Evolutionary conservation across 2,113 vertebrate genomes (phyloP), one percentile per base, ranked within the genome.

Genomic region (Columba livia): DNA sequence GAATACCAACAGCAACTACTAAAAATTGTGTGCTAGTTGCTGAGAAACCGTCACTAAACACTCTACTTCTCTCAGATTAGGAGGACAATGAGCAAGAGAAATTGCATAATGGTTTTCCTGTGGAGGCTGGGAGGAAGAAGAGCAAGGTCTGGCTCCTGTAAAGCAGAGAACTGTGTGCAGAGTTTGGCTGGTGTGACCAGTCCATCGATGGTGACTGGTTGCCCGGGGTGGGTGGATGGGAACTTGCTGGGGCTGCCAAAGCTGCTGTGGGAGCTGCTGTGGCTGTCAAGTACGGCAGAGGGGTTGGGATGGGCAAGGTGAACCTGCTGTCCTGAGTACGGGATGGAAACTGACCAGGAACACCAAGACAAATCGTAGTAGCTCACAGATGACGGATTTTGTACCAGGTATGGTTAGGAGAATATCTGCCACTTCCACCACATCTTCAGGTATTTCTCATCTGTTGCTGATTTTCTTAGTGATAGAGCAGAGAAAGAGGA

Each of bases 171-270:
- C 4, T 9, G 18, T 2, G 28, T n/a, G 54, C 2, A 56, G 36
- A 31, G 8, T 32, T 58, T 53, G 23, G 6, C 23, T 58, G 6
- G 5, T 44, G 50, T 64, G 23, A 47, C 14, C 14, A 6, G 17
- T 15, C 58, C 0, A 0, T 36, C 0, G 1, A 5, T 17, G 26
- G 40, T 53, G 42, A 6, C 23, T 65, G 26, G 5, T n/a, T 56
- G 20, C 20, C 40, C 11, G 32, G 14, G 7, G 6, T 42, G 34
- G 15, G 21, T 57, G 26, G 8, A 1, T 3, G 3, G 66, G 31
- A 60, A 7, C 19, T 66, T 47, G 29, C 15, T 53, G 21, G 7
- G 4, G 3, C 9, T 53, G 11, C 2, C 2, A 15, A 53, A 28
- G 28, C 24, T 72, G 15, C 36, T 58, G 3, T 44, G 11, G 32